phyloP scores from a whole-genome alignment of 2,888 invertebrate genomes.

The Sminthurinus aureus region DNA sequence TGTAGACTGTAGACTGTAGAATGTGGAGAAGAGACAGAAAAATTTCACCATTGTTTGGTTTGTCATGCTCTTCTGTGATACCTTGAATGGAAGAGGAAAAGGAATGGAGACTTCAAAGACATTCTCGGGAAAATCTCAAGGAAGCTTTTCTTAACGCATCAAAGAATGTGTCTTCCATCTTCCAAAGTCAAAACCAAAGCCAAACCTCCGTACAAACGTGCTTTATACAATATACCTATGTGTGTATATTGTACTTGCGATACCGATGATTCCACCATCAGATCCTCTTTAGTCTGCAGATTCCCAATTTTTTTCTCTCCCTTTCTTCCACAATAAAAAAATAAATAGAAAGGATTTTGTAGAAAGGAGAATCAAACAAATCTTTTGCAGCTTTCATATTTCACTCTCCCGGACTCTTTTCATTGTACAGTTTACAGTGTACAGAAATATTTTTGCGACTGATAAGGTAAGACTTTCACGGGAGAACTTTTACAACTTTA shows the following conservation, averaged over 20 bases:
- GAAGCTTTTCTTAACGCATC: conserved; percentile 33
- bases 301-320: too few species aligned
- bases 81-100: not conserved
- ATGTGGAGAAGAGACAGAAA: not conserved
- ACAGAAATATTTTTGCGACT: too few species aligned
- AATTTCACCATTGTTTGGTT: not conserved
- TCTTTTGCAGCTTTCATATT: too few species aligned
- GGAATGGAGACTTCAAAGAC: conserved; percentile 1
- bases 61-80: not conserved
- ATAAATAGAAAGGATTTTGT: too few species aligned
- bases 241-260: not conserved
- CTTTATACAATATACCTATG: not conserved
- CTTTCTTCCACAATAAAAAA: too few species aligned
- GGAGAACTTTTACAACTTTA: too few species aligned
- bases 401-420: too few species aligned
- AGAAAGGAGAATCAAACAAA: too few species aligned
- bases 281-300: not conserved
- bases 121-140: conserved; percentile 1
- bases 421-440: too few species aligned
- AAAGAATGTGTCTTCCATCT: conserved; percentile 6
- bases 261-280: not conserved
- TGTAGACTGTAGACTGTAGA: too few species aligned
- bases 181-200: not conserved
- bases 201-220: too few species aligned
- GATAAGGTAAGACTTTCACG: too few species aligned